phyloP scores from a whole-genome alignment of 2,113 vertebrate genomes.

The Hepsetus odoe region DNA sequence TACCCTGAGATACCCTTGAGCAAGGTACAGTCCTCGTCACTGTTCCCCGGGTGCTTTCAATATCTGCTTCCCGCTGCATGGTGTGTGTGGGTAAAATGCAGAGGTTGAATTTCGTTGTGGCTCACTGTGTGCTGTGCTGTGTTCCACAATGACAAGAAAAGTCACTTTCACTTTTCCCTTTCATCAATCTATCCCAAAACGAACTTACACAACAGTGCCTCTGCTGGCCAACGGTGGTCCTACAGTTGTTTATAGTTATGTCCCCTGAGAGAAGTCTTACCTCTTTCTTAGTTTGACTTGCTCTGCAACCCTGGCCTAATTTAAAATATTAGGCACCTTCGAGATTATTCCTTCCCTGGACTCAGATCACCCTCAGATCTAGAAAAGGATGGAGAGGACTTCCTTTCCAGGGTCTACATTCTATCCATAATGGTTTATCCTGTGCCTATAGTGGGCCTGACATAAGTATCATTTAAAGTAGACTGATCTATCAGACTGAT shows the following conservation, averaged over 20 bases:
- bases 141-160: too few relatives aligned
- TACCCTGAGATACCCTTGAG: too few relatives aligned
- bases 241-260: conserved; percentile 4
- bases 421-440: background rate
- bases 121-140: too few relatives aligned
- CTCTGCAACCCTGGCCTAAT: conserved; percentile 61
- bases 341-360: background rate
- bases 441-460: background rate
- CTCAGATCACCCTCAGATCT: background rate
- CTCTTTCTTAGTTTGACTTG: conserved; percentile 36
- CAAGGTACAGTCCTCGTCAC: too few relatives aligned
- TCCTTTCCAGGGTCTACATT: background rate
- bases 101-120: too few relatives aligned
- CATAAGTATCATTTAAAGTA: background rate
- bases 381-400: background rate
- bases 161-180: too few relatives aligned
- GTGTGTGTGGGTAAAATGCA: too few relatives aligned
- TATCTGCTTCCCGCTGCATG: too few relatives aligned
- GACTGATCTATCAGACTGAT: background rate
- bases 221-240: background rate
- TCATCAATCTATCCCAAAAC: too few relatives aligned
- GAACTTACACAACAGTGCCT: conserved; percentile 15
- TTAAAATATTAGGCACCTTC: conserved; percentile 25
- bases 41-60: too few relatives aligned
- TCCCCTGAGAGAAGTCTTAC: background rate